These are phyloP conservation scores for Cyprinodon diabolis DNA, from an alignment of 2,797 vertebrate genomes.

Conservation along the genomic window DNA sequence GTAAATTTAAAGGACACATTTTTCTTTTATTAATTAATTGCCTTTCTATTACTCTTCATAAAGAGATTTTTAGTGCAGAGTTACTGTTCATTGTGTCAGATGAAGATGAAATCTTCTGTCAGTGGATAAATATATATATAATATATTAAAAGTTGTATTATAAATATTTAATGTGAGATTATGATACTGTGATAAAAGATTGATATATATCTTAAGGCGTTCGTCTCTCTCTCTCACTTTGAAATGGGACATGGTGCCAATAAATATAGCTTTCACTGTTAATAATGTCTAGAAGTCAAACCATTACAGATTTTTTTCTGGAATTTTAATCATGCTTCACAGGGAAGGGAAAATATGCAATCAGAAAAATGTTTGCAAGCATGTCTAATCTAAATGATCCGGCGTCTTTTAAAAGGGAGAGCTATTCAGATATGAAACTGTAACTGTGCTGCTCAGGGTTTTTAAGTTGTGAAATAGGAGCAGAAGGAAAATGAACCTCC, in stretches of 20 bases:
- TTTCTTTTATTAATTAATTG: background rate
- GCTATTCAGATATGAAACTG: conserved; percentile 30
- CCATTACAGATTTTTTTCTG: background rate
- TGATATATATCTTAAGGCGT: background rate
- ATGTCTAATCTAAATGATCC: conserved; percentile 47
- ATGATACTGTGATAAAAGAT: background rate
- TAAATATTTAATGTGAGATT: background rate
- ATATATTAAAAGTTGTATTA: background rate
- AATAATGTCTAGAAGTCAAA: background rate
- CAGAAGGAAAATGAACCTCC: conserved; percentile 36
- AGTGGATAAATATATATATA: background rate
- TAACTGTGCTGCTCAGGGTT: too few species aligned
- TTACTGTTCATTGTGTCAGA: background rate
- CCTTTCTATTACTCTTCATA: background rate
- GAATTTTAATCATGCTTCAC: background rate
- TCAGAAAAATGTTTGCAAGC: conserved; percentile 44
- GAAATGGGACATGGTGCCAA: too few species aligned
- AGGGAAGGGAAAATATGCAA: conserved; percentile 30
- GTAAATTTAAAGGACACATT: too few species aligned
- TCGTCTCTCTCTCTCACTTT: background rate
- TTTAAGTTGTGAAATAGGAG: conserved; percentile 45
- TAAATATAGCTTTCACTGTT: background rate
- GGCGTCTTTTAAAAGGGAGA: conserved; percentile 57
- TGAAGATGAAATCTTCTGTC: background rate
- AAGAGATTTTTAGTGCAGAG: background rate